These are phyloP conservation scores for Antechinus stuartii DNA, from an alignment of 2,113 vertebrate genomes.

Conservation along the genomic window DNA sequence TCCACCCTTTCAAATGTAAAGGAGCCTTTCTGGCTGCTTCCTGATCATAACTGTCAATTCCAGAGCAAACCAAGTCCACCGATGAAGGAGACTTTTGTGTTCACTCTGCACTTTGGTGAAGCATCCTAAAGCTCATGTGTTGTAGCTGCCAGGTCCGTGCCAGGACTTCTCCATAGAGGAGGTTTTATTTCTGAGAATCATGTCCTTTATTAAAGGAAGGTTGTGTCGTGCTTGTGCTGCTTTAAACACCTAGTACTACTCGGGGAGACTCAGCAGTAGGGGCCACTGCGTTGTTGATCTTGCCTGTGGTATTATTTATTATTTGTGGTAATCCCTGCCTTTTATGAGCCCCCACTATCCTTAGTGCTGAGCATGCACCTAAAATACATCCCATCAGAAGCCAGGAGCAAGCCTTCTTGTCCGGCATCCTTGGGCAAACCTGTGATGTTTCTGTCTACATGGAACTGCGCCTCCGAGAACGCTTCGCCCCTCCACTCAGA, in stretches of 20 bases:
- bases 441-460: not conserved
- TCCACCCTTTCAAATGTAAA: conserved; percentile 18
- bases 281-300: not conserved
- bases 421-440: not conserved
- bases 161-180: too few relatives aligned
- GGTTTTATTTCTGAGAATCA: not conserved
- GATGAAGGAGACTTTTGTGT: not conserved
- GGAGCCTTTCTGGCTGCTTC: not conserved
- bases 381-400: not conserved
- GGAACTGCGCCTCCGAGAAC: conserved; percentile 11
- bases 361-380: not conserved
- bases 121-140: not conserved
- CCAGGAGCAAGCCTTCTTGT: not conserved
- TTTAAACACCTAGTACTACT: not conserved
- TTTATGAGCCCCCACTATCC: not conserved
- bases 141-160: not conserved
- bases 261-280: not conserved
- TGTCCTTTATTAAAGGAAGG: not conserved
- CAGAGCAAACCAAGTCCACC: not conserved
- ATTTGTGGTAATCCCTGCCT: not conserved
- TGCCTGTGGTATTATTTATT: not conserved
- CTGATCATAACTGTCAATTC: not conserved
- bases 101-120: not conserved
- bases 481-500: not conserved
- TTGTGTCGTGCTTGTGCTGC: not conserved